phyloP scores from a whole-genome alignment of 2,888 invertebrate species.

The Himalopsyche kuldschensis region DNA sequence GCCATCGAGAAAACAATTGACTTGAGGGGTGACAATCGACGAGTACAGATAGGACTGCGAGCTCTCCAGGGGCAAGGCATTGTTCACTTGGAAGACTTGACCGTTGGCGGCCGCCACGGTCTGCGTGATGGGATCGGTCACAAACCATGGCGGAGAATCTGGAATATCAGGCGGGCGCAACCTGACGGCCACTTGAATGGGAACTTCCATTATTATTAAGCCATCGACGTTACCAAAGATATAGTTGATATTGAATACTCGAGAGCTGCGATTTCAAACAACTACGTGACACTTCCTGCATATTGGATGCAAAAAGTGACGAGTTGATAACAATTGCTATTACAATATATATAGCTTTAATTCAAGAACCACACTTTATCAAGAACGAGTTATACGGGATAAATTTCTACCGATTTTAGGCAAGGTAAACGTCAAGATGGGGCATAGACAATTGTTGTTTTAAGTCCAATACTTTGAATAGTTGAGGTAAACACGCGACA shows the following conservation, averaged over 20 bases:
- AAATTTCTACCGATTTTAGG: background rate
- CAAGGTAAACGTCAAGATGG: background rate
- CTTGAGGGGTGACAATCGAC: conserved; percentile 66
- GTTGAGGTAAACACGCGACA: no score
- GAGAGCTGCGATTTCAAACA: background rate
- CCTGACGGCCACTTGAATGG: conserved; percentile 72
- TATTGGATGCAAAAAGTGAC: background rate
- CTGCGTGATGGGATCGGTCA: conserved; percentile 62
- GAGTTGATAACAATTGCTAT: background rate
- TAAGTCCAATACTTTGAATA: background rate
- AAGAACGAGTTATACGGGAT: background rate
- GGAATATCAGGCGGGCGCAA: conserved; percentile 63
- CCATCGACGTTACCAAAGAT: background rate
- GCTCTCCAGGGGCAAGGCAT: conserved; percentile 45
- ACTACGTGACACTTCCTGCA: background rate
- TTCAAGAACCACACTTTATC: background rate
- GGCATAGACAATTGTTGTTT: background rate
- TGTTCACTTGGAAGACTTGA: conserved; percentile 59
- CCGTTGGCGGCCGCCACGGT: conserved; percentile 64
- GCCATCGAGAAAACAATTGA: conserved; percentile 70
- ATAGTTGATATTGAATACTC: background rate
- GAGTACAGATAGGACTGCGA: conserved; percentile 53
- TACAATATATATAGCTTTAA: background rate
- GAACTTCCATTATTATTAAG: conserved; percentile 63
- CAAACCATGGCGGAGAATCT: conserved; percentile 61